Conservation (phyloP, 2,888 invertebrate species). For the Pasiphila rectangulata region DNA sequence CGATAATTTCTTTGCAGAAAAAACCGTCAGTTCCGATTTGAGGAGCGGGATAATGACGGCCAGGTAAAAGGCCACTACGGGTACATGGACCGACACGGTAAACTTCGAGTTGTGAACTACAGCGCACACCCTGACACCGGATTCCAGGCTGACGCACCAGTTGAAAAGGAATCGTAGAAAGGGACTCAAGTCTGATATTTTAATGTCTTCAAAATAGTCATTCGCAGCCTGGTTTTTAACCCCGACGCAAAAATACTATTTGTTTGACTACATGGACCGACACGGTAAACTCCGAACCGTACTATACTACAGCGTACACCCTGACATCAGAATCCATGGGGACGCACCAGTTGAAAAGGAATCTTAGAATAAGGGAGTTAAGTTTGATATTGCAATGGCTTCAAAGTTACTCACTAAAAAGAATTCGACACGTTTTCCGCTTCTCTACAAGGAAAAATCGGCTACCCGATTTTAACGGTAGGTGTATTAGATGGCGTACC, state of each 20-base stretch:
- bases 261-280: slow-evolving; percentile 89
- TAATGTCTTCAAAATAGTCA: not conserved
- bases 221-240: too few relatives aligned
- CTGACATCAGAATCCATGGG: slow-evolving; percentile 85
- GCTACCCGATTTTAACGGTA: too few relatives aligned
- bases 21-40: slow-evolving; percentile 89
- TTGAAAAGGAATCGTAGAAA: slow-evolving; percentile 31
- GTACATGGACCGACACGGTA: slow-evolving; percentile 88
- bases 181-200: not conserved
- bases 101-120: slow-evolving; percentile 88
- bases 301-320: slow-evolving; percentile 88
- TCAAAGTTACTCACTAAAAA: not conserved
- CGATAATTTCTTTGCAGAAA: slow-evolving; percentile 75
- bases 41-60: slow-evolving; percentile 88
- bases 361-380: not conserved
- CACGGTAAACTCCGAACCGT: slow-evolving; percentile 87
- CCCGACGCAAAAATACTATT: too few relatives aligned
- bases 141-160: slow-evolving; percentile 81
- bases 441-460: too few relatives aligned
- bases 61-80: slow-evolving; percentile 90
- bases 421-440: too few relatives aligned
- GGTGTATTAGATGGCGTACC: too few relatives aligned
- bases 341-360: slow-evolving; percentile 52
- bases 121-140: slow-evolving; percentile 86
- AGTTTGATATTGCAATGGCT: not conserved